Conservation (phyloP, 2,113 vertebrate species). For the Brachyistius frenatus region DNA sequence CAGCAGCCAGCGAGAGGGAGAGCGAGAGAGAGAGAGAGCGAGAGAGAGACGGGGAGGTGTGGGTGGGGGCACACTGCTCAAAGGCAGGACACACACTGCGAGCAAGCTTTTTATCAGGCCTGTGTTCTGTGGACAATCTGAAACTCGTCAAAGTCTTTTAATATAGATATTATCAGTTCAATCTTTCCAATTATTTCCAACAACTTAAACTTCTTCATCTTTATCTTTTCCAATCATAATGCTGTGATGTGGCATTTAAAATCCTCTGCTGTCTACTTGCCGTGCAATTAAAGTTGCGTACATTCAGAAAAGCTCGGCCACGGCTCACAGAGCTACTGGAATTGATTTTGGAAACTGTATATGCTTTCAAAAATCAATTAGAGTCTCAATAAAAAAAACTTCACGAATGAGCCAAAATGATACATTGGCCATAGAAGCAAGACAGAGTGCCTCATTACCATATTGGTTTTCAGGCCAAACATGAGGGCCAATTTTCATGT, state of each 20-base stretch:
- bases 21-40: too few species aligned
- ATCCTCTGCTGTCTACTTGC: not conserved
- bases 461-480: constrained; percentile 36
- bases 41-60: not conserved
- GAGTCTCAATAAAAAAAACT: not conserved
- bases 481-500: constrained; percentile 18
- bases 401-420: constrained; percentile 45
- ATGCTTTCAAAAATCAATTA: constrained; percentile 29
- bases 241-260: not conserved
- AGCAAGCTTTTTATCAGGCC: constrained; percentile 51
- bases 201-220: constrained; percentile 4
- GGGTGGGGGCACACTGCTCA: constrained; percentile 4
- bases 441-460: constrained; percentile 50
- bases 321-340: not conserved
- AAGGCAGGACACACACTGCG: constrained; percentile 41
- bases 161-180: constrained; percentile 25
- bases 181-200: constrained; percentile 9
- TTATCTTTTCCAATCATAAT: constrained; percentile 2
- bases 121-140: constrained; percentile 25
- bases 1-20: constrained; percentile 13
- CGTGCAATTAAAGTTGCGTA: not conserved
- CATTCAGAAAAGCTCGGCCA: not conserved
- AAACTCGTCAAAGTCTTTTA: constrained; percentile 9
- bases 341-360: constrained; percentile 17
- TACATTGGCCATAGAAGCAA: constrained; percentile 25